phyloP scores from a whole-genome alignment of 2,113 vertebrate genomes.

The Nyctereutes procyonoides region DNA sequence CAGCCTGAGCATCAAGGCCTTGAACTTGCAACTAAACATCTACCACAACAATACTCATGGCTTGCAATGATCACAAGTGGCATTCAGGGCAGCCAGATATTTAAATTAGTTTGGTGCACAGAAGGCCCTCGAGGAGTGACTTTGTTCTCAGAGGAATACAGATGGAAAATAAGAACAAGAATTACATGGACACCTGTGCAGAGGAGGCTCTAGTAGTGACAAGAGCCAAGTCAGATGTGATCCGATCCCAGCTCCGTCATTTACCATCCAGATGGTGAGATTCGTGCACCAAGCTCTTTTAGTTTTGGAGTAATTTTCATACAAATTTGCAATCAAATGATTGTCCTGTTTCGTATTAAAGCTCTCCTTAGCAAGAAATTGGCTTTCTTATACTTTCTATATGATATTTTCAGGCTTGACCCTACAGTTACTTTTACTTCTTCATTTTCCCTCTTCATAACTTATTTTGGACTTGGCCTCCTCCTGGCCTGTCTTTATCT shows the following conservation, averaged over 20 bases:
- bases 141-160: not conserved
- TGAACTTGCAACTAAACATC: not conserved
- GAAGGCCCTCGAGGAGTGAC: not conserved
- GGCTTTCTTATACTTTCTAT: not conserved
- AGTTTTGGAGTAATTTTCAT: not conserved
- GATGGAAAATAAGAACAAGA: not conserved
- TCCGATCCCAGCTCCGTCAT: not conserved
- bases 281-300: not conserved
- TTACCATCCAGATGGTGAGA: not conserved
- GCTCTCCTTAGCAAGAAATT: not conserved
- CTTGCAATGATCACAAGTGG: not conserved
- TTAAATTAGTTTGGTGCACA: not conserved
- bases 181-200: not conserved
- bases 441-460: not conserved
- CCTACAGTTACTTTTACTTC: not conserved
- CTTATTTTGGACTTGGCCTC: not conserved
- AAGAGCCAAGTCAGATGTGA: not conserved
- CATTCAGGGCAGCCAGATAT: not conserved
- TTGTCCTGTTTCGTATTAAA: not conserved
- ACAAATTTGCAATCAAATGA: not conserved
- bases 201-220: not conserved
- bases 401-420: not conserved
- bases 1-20: conserved; percentile 12
- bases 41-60: not conserved
- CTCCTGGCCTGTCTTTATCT: not conserved